Evolutionary conservation across 1,140 invertebrate genomes (phyloP).

Genomic region (Melanaphis sacchari): DNA sequence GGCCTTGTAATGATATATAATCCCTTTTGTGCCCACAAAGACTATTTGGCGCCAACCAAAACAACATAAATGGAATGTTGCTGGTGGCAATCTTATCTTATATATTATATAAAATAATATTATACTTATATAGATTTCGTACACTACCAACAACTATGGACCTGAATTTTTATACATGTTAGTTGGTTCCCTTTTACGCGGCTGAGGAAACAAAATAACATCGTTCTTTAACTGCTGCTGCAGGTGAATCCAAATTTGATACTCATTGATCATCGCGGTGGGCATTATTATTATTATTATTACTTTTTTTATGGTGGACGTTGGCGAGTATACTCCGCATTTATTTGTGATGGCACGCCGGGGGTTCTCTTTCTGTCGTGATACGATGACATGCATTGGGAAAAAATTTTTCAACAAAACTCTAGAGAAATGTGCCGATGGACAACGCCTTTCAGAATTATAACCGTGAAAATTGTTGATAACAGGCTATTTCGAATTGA

Average conservation of each 20-base stretch:
- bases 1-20: constrained; percentile 49
- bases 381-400: background rate
- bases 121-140: background rate
- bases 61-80: constrained; percentile 50
- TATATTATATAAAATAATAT: background rate
- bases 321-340: background rate
- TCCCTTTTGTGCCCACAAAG: constrained; percentile 52
- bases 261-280: background rate
- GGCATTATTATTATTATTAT: background rate
- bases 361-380: background rate
- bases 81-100: constrained; percentile 1
- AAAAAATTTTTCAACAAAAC: background rate
- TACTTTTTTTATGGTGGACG: background rate
- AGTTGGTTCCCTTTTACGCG: background rate
- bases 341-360: background rate
- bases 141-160: background rate
- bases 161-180: background rate
- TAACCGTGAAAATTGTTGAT: background rate
- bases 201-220: background rate
- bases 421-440: background rate
- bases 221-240: background rate
- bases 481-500: background rate
- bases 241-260: constrained; percentile 29
- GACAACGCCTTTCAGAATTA: background rate
- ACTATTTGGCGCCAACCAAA: constrained; percentile 55